Conservation (phyloP, 2,888 invertebrate species). For the Apodemia zela region DNA sequence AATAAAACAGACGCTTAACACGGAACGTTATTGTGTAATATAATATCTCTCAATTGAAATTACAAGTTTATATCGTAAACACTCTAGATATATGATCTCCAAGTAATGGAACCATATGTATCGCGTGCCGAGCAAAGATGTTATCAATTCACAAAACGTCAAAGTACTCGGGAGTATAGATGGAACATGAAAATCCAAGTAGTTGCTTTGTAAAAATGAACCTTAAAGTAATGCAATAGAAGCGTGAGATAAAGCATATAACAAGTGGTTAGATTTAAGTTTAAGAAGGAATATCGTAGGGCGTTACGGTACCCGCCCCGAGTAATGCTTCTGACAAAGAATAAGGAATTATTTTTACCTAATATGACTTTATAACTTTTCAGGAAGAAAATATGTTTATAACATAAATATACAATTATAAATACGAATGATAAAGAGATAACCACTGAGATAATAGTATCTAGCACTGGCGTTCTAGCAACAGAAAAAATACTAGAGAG, state of each 20-base stretch:
- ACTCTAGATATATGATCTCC: conserved; percentile 27
- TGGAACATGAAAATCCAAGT: conserved; percentile 23
- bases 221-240: neutral
- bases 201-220: conserved; percentile 21
- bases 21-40: conserved; percentile 1
- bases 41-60: conserved; percentile 7
- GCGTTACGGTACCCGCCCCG: conserved; percentile 32
- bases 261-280: conserved; percentile 23
- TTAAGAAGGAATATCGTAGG: conserved; percentile 34
- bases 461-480: no score
- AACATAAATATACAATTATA: no score
- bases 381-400: neutral
- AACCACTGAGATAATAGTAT: no score
- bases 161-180: conserved; percentile 31
- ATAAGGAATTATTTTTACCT: conserved; percentile 7
- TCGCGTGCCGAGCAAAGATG: conserved; percentile 34
- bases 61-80: conserved; percentile 17
- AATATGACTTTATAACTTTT: neutral
- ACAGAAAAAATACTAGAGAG: no score
- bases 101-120: conserved; percentile 29
- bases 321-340: conserved; percentile 33
- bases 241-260: conserved; percentile 22
- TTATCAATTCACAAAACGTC: conserved; percentile 36
- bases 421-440: no score
- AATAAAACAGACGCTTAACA: neutral